Evolutionary conservation across 2,888 invertebrate species (phyloP), one percentile per base, ranked within the genome.

Genomic region (Corbicula japonica): DNA sequence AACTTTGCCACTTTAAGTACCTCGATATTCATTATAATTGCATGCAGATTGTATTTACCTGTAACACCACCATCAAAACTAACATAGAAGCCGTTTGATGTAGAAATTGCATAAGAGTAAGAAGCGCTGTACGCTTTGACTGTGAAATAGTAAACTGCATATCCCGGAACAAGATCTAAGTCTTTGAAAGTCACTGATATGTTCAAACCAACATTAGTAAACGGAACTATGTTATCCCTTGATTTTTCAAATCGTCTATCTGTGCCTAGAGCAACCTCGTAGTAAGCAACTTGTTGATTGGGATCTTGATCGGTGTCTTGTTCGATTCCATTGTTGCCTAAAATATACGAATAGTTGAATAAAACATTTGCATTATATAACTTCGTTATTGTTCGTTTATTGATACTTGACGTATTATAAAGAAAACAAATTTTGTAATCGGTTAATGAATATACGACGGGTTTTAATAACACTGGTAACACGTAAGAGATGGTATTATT

Each of bases 251-350:
- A 87, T 34, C 88, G 72, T 63, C 89, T 74, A 65, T 89, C 89
- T 28, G 86, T 88, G 32, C 89, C 89, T 0, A 87, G 41, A 21
- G 86, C 89, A 41, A 89, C 85, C 62, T 88, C 86, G 54, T 89
- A 89, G 62, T 77, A 84, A 3, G 72, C 66, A 3, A 89, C 73
- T 35, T 72, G 66, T 46, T 89, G 88, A 44, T 86, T 76, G 2
- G 66, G 54, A 26, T 77, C 84, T 18, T 58, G 38, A 8, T 58
- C 62, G 21, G 38, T 41, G 4, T 58, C 52, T 12, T 50, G 41
- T 23, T 63, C 54, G 10, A 82, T 46, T 23, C 80, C 77, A 23
- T 72, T 62, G 46, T 83, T 81, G 10, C 81, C 86, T 86, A n/a
- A n/a, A n/a, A n/a, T n/a, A n/a, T n/a, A n/a, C n/a, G n/a, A n/a